Base-by-base conservation (phyloP, 1,140 invertebrate species). In the Mylabris phalerata region DNA sequence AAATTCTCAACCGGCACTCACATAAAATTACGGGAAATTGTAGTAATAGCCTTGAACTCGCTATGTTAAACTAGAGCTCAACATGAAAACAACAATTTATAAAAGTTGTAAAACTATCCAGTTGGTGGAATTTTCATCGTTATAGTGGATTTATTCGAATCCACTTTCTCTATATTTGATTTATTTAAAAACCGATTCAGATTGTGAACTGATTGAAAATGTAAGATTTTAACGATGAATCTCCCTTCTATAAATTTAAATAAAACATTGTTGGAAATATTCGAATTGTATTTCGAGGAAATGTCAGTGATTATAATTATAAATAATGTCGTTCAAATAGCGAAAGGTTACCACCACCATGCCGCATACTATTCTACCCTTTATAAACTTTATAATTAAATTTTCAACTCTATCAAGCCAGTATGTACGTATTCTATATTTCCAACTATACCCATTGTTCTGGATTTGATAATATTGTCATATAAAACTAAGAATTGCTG, bases 371-470 rank as follows among this genome's bases (percentile, higher is more conserved):
- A 19, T 19, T 19, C 1, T 19, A 19, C 19, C 19, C 19, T 19
- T 60, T 47, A 49, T 55, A 54, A 60, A 60, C 45, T 60, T 55
- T 55, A 60, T 55, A 60, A 60, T 55, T 60, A 55, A 48, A 60
- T 60, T 60, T 55, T 60, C 58, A 48, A 48, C 50, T 55, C 58
- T 54, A 60, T 60, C 54, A 55, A 60, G 19, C 19, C 19, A 19
- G 19, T 2, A 19, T 19, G 19, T 19, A 19, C 19, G 1, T 19
- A 19, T 19, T 19, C 19, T 19, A 19, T 19, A 19, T 19, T 19
- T 19, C 19, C 19, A 19, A 19, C 19, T 19, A 2, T 19, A 19
- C 19, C 19, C 19, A 19, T 19, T 19, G 19, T 19, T 19, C 19
- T 19, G 19, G 19, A 19, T 19, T 19, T 19, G 19, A 19, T 19